A percentile compares a stretch with the other conserved stretches of the same genome.
Conservation (phyloP, 1,140 invertebrate species). For the Chrysomallon squamiferum region DNA sequence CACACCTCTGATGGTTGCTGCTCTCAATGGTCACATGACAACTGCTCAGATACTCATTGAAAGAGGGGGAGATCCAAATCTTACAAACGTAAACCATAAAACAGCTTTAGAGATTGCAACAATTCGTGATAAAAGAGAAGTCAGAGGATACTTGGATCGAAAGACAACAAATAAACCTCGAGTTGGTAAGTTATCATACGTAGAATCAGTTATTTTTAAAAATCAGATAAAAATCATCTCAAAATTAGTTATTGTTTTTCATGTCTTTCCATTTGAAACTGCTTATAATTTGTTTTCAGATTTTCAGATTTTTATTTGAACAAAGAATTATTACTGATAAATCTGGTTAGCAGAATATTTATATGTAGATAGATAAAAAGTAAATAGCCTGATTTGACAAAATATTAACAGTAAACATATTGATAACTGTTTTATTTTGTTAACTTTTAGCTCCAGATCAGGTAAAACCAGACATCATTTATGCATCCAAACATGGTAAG, state of each 20-base stretch:
- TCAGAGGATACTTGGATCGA: conserved; percentile 55
- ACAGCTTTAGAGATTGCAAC: conserved; percentile 62
- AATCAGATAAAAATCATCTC: too few relatives aligned
- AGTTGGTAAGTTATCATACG: conserved; percentile 38
- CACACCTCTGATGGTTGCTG: conserved; percentile 60
- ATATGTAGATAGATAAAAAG: too few relatives aligned
- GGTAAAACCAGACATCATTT: conserved; percentile 60
- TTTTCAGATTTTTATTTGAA: too few relatives aligned
- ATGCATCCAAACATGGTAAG: conserved; percentile 59
- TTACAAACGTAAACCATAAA: conserved; percentile 52
- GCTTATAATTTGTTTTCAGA: too few relatives aligned
- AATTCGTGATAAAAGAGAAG: conserved; percentile 51
- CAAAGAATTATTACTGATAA: too few relatives aligned
- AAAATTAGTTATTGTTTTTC: too few relatives aligned
- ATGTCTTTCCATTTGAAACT: too few relatives aligned
- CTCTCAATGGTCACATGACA: conserved; percentile 62
- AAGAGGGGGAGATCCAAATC: conserved; percentile 57
- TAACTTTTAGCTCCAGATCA: conserved; percentile 53
- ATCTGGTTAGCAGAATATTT: too few relatives aligned
- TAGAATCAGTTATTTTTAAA: too few relatives aligned
- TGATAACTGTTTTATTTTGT: too few relatives aligned
- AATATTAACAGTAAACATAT: too few relatives aligned
- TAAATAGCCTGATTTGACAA: too few relatives aligned
- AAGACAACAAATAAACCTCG: conserved; percentile 60
- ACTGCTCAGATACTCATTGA: conserved; percentile 62